Evolutionary conservation across 2,888 invertebrate species (phyloP).

Genomic region (Rhagophthalmus giganteus): DNA sequence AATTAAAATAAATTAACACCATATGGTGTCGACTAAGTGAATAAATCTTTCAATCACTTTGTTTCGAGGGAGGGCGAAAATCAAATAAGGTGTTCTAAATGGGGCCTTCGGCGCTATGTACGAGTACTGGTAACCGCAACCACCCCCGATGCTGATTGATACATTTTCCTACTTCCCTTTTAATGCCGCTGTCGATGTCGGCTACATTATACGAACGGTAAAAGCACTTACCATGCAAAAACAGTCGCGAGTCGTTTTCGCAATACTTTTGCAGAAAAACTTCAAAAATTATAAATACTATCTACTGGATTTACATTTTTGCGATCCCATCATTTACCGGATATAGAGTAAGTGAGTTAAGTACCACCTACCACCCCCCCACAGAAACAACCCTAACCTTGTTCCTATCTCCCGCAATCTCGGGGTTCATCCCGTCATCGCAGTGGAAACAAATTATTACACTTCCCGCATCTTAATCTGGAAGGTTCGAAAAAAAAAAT

Average conservation of each 20-base stretch:
- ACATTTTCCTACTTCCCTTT: conserved; percentile 31
- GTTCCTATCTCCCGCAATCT: conserved; percentile 43
- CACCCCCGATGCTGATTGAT: conserved; percentile 38
- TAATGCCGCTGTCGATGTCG: conserved; percentile 8
- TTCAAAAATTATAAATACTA: no score
- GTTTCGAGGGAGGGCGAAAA: conserved; percentile 38
- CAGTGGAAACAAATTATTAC: conserved; percentile 50
- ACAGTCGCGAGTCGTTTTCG: background rate
- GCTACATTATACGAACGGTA: background rate
- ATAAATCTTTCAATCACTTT: conserved; percentile 38
- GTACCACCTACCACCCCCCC: conserved; percentile 45
- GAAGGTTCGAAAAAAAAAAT: conserved; percentile 4
- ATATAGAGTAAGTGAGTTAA: conserved; percentile 50
- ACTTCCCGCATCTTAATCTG: conserved; percentile 43
- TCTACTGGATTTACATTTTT: no score
- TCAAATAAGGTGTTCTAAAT: conserved; percentile 43
- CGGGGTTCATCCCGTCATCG: conserved; percentile 47
- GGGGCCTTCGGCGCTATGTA: conserved; percentile 38
- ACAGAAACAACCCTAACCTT: conserved; percentile 35
- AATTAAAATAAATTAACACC: conserved; percentile 32
- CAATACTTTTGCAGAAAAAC: background rate
- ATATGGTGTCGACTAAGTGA: conserved; percentile 33
- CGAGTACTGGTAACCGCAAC: conserved; percentile 38
- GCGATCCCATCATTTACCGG: conserved; percentile 48
- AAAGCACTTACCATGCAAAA: conserved; percentile 24